phyloP scores from a whole-genome alignment of 37 sponge, comb jelly and placozoan genomes.

The Bolinopsis microptera region DNA sequence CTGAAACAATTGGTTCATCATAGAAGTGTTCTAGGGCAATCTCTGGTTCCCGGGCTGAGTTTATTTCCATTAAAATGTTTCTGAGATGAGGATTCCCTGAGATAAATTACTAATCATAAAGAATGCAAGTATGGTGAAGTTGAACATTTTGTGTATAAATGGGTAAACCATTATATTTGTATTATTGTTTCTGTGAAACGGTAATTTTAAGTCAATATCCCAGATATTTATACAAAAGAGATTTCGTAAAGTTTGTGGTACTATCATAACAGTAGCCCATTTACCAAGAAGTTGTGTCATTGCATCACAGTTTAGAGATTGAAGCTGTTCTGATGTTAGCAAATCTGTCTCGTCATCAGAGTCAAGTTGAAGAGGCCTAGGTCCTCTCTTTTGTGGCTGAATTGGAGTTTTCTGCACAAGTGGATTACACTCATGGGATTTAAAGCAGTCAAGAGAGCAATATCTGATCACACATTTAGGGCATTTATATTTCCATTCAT shows the following conservation, averaged over 20 bases:
- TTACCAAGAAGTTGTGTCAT: background rate
- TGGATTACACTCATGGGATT: constrained; percentile 10
- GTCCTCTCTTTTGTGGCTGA: background rate
- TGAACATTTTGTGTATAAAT: too few relatives aligned
- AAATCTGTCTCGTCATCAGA: constrained; percentile 40
- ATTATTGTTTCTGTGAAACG: too few relatives aligned
- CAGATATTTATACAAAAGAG: too few relatives aligned
- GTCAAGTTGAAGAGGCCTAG: background rate
- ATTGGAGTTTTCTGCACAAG: background rate
- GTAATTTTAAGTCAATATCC: too few relatives aligned
- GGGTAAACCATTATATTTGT: too few relatives aligned
- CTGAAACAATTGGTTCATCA: constrained; percentile 23
- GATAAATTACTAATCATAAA: background rate
- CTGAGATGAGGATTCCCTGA: constrained; percentile 31
- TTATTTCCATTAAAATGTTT: background rate
- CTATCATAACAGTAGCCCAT: too few relatives aligned
- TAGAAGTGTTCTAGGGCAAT: constrained; percentile 17
- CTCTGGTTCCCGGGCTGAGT: constrained; percentile 1
- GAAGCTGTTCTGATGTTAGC: background rate
- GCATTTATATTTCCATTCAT: constrained; percentile 20
- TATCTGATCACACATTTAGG: constrained; percentile 25
- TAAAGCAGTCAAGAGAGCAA: constrained; percentile 35
- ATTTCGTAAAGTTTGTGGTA: too few relatives aligned
- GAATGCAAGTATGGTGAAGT: too few relatives aligned
- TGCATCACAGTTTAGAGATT: background rate